Base-by-base conservation (phyloP, 2,888 invertebrate genomes). In the Ectemnius cavifrons region DNA sequence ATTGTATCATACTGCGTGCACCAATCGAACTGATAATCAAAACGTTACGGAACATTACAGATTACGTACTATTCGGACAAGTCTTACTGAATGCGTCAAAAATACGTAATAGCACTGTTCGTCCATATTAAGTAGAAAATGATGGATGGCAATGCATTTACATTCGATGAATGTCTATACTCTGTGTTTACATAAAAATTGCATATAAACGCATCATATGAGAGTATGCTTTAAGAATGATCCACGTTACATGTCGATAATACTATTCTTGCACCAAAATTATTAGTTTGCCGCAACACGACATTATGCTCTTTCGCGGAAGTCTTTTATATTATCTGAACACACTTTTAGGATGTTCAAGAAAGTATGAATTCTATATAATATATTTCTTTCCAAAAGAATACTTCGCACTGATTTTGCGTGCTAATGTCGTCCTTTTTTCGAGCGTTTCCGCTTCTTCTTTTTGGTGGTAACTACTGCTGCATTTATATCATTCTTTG, bases 391-490 rank as follows among this genome's bases (percentile, higher is more conserved):
- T 23, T 1, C 13, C 8, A 59, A 59, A 59, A n/a, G 27, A 52
- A 52, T 14, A 52, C 52, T 13, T 52, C n/a, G 16, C 52, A 52
- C 14, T 52, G 16, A 11, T 47, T 14, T 63, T 27, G 49, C 5
- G 18, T 57, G 69, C 90, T 84, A 92, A 81, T 93, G 92, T 83
- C 93, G 93, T 70, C 92, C 92, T 80, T 92, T 92, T 82, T 92
- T 93, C 56, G 92, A 92, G 70, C 90, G 92, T 88, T 93, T 91
- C 79, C 92, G 92, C 82, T 92, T 93, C 82, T 92, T 93, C 80
- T 92, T 92, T 60, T 85, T 81, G 23, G 81, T 81, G 5, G 83
- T 71, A 27, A 73, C 75, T 61, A 81, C 75, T 49, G 83, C 74
- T 37, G 77, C 86, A 72, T 85, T 91, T 37, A 86, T 86, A 49